A percentile compares a stretch with the other conserved stretches of the same genome.
These are phyloP conservation scores for Porites australiensis DNA, from an alignment of 64 coral and sea anemone species.

Conservation along the genomic window DNA sequence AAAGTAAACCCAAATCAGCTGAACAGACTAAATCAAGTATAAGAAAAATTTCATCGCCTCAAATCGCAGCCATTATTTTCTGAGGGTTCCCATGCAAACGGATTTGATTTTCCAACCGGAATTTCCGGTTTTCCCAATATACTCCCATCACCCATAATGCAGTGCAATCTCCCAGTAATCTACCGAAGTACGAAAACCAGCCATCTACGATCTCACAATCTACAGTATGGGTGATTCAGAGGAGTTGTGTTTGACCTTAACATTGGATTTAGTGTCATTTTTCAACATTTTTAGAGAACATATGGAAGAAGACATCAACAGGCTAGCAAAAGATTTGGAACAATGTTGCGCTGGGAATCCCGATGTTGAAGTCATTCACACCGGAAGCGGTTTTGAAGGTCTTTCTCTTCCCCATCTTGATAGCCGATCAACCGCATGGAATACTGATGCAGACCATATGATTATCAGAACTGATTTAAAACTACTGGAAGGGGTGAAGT, in stretches of 20 bases:
- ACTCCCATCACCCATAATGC: too few species aligned
- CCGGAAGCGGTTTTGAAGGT: constrained; percentile 77
- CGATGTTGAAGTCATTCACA: constrained; percentile 76
- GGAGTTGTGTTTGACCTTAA: constrained; percentile 34
- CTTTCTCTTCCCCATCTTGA: constrained; percentile 76
- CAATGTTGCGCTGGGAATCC: constrained; percentile 36
- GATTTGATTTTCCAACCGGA: too few species aligned
- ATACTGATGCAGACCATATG: constrained; percentile 92
- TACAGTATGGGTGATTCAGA: constrained; percentile 32
- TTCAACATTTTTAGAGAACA: constrained; percentile 82
- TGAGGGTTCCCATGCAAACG: too few species aligned
- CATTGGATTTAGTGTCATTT: constrained; percentile 72
- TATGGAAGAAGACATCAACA: constrained; percentile 39
- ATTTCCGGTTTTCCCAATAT: too few species aligned
- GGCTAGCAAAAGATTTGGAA: constrained; percentile 63
- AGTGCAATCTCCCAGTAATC: too few species aligned
- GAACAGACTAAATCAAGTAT: too few species aligned
- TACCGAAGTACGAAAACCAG: too few species aligned
- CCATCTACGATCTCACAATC: too few species aligned
- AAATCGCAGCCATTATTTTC: too few species aligned
- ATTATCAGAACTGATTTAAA: constrained; percentile 70
- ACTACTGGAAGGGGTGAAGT: constrained; percentile 32
- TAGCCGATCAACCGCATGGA: constrained; percentile 45
- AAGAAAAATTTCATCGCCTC: too few species aligned
- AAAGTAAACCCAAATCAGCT: too few species aligned